These are phyloP conservation scores for Apodemus speciosus DNA, from an alignment of 2,113 vertebrate genomes.

Conservation along the genomic window DNA sequence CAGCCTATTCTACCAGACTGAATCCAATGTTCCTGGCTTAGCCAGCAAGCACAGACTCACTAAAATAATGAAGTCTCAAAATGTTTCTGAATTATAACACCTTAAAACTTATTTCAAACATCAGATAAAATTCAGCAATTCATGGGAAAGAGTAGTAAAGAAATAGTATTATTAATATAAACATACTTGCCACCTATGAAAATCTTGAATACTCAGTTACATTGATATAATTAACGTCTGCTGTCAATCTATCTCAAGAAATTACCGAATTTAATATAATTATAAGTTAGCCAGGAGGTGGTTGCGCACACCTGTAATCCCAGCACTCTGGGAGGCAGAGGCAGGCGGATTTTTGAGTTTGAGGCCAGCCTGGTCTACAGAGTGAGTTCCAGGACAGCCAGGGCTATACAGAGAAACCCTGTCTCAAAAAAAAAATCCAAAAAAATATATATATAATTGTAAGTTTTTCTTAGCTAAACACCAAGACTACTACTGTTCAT, in stretches of 20 bases:
- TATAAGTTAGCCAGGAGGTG: too few species aligned
- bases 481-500: neutral
- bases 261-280: conserved; percentile 7
- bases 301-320: too few species aligned
- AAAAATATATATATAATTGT: neutral
- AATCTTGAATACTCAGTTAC: neutral
- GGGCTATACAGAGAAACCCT: too few species aligned
- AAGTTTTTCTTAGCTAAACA: neutral
- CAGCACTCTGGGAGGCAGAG: too few species aligned
- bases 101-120: neutral
- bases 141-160: neutral
- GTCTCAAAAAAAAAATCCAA: too few species aligned
- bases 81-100: neutral
- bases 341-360: too few species aligned
- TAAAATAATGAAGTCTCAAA: neutral
- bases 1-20: rapidly evolving
- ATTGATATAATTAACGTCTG: neutral
- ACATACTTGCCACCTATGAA: neutral
- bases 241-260: neutral
- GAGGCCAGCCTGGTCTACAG: too few species aligned
- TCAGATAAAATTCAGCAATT: neutral
- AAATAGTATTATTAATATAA: neutral
- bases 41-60: neutral
- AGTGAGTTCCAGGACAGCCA: too few species aligned
- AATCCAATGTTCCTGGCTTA: rapidly evolving